A percentile compares a stretch with the other conserved stretches of the same genome.
Conservation (phyloP, 2,888 invertebrate genomes). For the Oconnorella tubifera region DNA sequence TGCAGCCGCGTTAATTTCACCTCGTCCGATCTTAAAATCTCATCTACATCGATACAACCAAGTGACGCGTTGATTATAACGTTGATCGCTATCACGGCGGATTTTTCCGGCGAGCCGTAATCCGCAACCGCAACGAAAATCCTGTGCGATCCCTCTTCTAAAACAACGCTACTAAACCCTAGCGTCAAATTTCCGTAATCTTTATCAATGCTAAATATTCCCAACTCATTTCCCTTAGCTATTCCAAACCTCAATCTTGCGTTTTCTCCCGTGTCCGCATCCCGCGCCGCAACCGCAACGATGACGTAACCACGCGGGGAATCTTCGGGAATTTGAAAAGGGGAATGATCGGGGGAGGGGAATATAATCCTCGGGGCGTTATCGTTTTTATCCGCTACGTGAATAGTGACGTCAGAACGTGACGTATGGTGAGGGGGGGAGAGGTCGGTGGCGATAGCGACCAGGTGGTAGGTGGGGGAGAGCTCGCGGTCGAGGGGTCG, state of each 20-base stretch:
- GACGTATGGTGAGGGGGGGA: background rate
- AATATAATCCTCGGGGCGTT: constrained; percentile 7
- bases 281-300: background rate
- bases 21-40: background rate
- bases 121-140: background rate
- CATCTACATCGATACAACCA: background rate
- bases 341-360: background rate
- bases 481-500: constrained; percentile 7
- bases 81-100: background rate
- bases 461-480: background rate
- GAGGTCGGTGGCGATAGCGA: background rate
- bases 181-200: background rate
- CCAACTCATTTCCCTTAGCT: background rate
- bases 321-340: background rate
- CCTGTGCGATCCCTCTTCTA: background rate
- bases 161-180: no score
- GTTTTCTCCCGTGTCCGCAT: constrained; percentile 12
- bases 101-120: background rate
- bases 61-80: background rate
- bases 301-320: background rate
- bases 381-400: constrained; percentile 13
- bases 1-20: background rate
- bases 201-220: background rate
- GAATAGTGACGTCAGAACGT: background rate
- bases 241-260: background rate